Evolutionary conservation across 2,888 invertebrate species (phyloP), one percentile per base, ranked within the genome.

Genomic region (Autographa pulchrina): DNA sequence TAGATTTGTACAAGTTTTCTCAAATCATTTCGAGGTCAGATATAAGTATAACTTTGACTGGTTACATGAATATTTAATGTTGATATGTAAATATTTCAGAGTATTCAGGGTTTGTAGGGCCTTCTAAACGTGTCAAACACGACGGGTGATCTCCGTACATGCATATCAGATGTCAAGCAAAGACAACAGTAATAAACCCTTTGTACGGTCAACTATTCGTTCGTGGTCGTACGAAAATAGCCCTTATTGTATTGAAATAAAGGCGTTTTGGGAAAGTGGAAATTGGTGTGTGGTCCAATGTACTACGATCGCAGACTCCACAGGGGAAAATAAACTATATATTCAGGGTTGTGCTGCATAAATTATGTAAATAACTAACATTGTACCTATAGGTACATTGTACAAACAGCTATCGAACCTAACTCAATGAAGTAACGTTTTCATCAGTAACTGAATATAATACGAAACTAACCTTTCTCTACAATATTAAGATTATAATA

Each of bases 161-260:
- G 54, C 41, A 68, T n/a, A 62, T 68, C 67, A 66, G 48, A 58
- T 66, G 65, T 60, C 65, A 62, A 62, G 56, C 54, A 52, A 56
- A 56, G 25, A 56, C 20, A 52, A 62, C 54, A 16, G n/a, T 68
- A 62, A 62, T 56, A 54, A 54, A 56, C 56, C 61, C 31, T 67
- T n/a, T 14, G 38, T 35, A 48, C 6, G 48, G 48, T 48, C 48
- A 48, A 48, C 48, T n/a, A 48, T n/a, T n/a, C n/a, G 48, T n/a
- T n/a, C 7, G n/a, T 7, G 0, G 48, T 48, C n/a, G 0, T n/a
- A 48, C 48, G 6, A 48, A 48, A 48, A 48, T 5, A 5, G n/a
- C 7, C 48, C 48, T n/a, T 48, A 48, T 6, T 5, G n/a, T n/a
- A 48, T n/a, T 14, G 16, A n/a, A n/a, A 48, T n/a, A 48, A 48